phyloP scores from a whole-genome alignment of 2,797 vertebrate species.

The Trichosurus vulpecula region DNA sequence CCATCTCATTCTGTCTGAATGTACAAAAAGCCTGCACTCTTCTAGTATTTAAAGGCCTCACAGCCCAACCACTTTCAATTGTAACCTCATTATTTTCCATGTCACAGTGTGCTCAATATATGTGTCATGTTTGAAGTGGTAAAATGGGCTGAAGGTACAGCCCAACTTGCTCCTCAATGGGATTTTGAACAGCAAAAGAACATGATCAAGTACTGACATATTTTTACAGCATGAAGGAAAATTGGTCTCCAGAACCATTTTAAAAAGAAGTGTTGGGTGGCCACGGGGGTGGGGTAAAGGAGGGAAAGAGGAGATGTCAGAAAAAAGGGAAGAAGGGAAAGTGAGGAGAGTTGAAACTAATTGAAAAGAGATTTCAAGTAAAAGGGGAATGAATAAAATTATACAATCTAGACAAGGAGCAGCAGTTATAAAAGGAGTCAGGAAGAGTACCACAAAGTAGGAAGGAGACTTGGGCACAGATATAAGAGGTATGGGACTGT shows the following conservation, averaged over 20 bases:
- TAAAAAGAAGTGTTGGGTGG: neutral
- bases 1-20: constrained; percentile 8
- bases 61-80: constrained; percentile 12
- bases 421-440: neutral
- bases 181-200: neutral
- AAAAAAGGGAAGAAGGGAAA: neutral
- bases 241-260: constrained; percentile 18
- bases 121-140: neutral
- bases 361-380: constrained; percentile 27
- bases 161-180: neutral
- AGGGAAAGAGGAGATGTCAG: neutral
- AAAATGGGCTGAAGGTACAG: neutral
- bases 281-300: neutral
- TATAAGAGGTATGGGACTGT: neutral
- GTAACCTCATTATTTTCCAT: neutral
- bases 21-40: neutral
- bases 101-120: constrained; percentile 18
- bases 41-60: neutral
- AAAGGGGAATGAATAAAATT: constrained; percentile 9
- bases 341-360: neutral
- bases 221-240: neutral
- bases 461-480: neutral
- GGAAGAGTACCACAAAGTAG: neutral
- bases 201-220: neutral
- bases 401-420: constrained; percentile 23